Evolutionary conservation across 1,140 invertebrate genomes (phyloP), one percentile per base, ranked within the genome.

Genomic region (Popillia japonica): DNA sequence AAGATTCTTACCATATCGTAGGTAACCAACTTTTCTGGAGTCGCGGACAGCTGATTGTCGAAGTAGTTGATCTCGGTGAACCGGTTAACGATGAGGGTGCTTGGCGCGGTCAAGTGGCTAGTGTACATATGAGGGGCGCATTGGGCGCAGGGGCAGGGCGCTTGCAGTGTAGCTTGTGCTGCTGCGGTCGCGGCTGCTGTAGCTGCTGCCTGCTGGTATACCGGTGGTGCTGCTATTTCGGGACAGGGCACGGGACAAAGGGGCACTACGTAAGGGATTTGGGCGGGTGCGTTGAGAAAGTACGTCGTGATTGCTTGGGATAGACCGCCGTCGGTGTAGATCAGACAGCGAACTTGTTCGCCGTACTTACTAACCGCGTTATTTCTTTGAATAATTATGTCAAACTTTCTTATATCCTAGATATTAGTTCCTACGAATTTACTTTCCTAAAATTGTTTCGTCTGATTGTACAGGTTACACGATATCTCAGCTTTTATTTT

Each of bases 1-100:
- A 3, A 48, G 48, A 17, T 17, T 59, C 85, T 86, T 83, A 86
- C 85, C 85, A 86, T 86, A 79, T 86, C 85, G 84, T 84, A 85
- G 80, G 79, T 79, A 78, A 82, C 82, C 75, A 81, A 76, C 72
- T 84, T 85, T 76, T 84, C 83, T 40, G 84, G 81, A n/a, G 76
- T 81, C 14, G 81, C 79, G 44, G 79, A 40, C 48, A 78, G 80
- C 44, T 82, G 85, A 79, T 86, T 86, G 80, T 87, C 85, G 80
- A 86, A 87, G 79, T 86, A 87, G 82, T 87, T 87, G 83, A 87
- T 87, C 79, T 87, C 86, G 76, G 86, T 87, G 79, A 85, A 87
- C 22, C 86, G 82, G 78, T 87, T 87, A 79, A 87, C 86, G 77
- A 87, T 87, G 40, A 87, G 81, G 17, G 85, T 86, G 77, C 82